Evolutionary conservation across 2,888 invertebrate genomes (phyloP), one percentile per base, ranked within the genome.

Genomic region (Sphaerophoria taeniata): DNA sequence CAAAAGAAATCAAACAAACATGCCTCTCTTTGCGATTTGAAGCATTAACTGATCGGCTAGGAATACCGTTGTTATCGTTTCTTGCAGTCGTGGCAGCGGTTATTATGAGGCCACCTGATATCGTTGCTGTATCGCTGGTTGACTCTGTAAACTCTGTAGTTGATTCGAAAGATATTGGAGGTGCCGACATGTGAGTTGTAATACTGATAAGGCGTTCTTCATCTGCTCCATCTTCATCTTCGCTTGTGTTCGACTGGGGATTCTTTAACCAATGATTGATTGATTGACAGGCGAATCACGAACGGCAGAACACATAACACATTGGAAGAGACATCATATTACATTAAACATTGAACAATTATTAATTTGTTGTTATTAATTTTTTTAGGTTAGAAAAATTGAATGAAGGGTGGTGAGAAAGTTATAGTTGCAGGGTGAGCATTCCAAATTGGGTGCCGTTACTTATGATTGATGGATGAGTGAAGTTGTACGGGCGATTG

Each of bases 11-110:
- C 53, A 53, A 80, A 81, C 39, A 77, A 85, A 85, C 85, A 85
- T 85, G 85, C 85, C 85, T 85, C 73, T 85, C 85, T 77, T 81
- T 85, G 63, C 81, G 81, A 33, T 77, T 81, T 76, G 81, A 77
- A 81, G 81, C 63, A 73, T 67, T 72, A 76, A 70, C 61, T 81
- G 80, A 70, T 81, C 85, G 81, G 76, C 63, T 72, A 73, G 73
- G 70, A 77, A 77, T 81, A 81, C 81, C 76, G 63, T 81, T 76
- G 69, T 63, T 77, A 31, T 85, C 75, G 70, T 80, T 63, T 70
- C 56, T 85, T 55, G 83, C 31, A 70, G 60, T 43, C 43, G 61
- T 36, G 39, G 39, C 31, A 9, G 60, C 47, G 47, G 75, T 65
- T 61, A 60, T 24, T 9, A 79, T 61, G 31, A 47, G 45, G 36